Conservation (phyloP, 2,113 vertebrate species). For the Upupa epops region DNA sequence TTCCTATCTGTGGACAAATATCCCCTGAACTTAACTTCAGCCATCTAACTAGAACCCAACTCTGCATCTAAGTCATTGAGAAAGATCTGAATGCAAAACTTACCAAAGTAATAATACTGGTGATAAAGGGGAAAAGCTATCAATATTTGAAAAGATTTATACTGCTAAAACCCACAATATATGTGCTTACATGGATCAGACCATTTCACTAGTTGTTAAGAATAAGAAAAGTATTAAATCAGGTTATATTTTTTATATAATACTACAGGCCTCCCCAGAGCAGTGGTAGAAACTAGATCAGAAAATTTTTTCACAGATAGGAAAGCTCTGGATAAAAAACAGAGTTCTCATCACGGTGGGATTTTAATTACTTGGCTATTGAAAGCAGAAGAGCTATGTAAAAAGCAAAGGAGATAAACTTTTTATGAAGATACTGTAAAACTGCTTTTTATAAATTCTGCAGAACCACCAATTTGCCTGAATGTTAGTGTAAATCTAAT, state of each 20-base stretch:
- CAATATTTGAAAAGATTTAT: not conserved
- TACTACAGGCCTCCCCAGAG: not conserved
- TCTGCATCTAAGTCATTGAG: not conserved
- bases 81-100: slow-evolving; percentile 16
- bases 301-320: not conserved
- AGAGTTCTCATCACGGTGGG: not conserved
- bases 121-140: not conserved
- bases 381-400: not conserved
- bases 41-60: not conserved
- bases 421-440: not conserved
- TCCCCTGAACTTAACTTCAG: not conserved
- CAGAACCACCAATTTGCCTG: not conserved
- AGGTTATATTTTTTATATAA: not conserved
- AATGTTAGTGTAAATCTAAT: not conserved
- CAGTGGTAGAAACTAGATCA: not conserved
- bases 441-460: not conserved
- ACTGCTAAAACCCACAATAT: not conserved
- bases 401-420: not conserved
- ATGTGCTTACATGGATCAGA: not conserved
- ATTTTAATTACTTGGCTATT: slow-evolving; percentile 1
- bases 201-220: not conserved
- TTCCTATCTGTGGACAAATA: not conserved
- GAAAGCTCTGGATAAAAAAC: not conserved
- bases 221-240: not conserved
- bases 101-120: not conserved